A percentile compares a stretch with the other conserved stretches of the same genome.
Conservation (phyloP, 64 coral and sea anemone species). For the Pocillopora damicornis region DNA sequence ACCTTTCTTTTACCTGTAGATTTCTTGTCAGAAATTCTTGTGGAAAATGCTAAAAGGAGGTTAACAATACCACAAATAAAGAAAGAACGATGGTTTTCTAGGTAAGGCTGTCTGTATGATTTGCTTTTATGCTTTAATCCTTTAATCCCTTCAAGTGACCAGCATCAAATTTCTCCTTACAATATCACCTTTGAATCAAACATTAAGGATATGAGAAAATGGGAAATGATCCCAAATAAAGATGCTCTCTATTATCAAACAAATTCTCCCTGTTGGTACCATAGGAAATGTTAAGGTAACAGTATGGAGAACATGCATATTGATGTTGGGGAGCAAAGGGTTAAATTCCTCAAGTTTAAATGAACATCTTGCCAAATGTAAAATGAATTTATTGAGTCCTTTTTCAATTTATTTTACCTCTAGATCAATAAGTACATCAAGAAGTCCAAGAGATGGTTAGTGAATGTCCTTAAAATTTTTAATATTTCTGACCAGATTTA, state of each 20-base stretch:
- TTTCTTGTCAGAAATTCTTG: constrained; percentile 76
- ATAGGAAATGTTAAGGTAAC: too few relatives aligned
- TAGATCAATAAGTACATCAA: constrained; percentile 64
- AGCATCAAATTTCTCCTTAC: too few relatives aligned
- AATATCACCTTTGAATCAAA: too few relatives aligned
- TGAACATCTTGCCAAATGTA: background rate
- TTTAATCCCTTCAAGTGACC: too few relatives aligned
- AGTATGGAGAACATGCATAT: too few relatives aligned
- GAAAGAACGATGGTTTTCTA: constrained; percentile 91
- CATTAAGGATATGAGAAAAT: too few relatives aligned
- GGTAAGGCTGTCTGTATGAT: background rate
- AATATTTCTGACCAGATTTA: too few relatives aligned
- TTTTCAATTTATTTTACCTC: background rate
- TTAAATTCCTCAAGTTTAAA: background rate
- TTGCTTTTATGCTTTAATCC: too few relatives aligned
- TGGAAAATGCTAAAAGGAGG: constrained; percentile 78
- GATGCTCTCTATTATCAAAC: too few relatives aligned
- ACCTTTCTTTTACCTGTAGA: constrained; percentile 13
- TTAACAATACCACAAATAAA: constrained; percentile 77
- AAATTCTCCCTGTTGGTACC: too few relatives aligned
- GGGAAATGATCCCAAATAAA: too few relatives aligned
- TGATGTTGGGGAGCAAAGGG: background rate
- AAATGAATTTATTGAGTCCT: background rate
- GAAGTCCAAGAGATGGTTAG: constrained; percentile 74
- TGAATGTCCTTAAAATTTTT: background rate